Conservation (phyloP, 2,797 vertebrate genomes). For the Rhabdophis nuchalis region DNA sequence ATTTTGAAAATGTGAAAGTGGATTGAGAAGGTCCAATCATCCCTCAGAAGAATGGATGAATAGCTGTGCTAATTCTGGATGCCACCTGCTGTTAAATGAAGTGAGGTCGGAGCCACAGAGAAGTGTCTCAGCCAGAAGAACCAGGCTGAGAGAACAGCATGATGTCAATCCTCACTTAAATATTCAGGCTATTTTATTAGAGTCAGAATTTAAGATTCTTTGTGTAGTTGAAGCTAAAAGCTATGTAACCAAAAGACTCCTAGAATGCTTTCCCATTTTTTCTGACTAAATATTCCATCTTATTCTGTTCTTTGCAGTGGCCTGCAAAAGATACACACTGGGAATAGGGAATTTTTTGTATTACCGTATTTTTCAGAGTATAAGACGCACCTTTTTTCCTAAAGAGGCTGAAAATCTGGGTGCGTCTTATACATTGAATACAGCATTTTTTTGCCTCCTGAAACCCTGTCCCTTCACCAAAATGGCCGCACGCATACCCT, state of each 20-base stretch:
- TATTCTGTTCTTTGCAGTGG: background rate
- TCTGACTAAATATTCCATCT: too few species aligned
- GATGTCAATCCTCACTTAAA: background rate
- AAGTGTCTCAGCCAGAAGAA: background rate
- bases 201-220: background rate
- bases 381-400: too few species aligned
- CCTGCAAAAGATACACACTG: background rate
- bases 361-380: too few species aligned
- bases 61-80: background rate
- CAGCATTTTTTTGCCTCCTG: too few species aligned
- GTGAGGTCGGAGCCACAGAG: background rate
- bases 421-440: too few species aligned
- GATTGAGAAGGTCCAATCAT: background rate
- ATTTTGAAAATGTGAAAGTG: slow-evolving; percentile 64
- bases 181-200: background rate
- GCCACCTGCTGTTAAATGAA: background rate
- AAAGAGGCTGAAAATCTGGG: too few species aligned
- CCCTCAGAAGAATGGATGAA: background rate
- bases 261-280: background rate
- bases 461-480: too few species aligned
- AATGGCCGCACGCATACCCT: too few species aligned
- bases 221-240: background rate
- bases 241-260: background rate
- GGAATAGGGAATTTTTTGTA: background rate
- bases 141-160: background rate